Percentiles rank a stretch among this genome's conserved stretches.
These are phyloP conservation scores for Arvicanthis niloticus DNA, from an alignment of 2,113 vertebrate species.

Conservation along the genomic window DNA sequence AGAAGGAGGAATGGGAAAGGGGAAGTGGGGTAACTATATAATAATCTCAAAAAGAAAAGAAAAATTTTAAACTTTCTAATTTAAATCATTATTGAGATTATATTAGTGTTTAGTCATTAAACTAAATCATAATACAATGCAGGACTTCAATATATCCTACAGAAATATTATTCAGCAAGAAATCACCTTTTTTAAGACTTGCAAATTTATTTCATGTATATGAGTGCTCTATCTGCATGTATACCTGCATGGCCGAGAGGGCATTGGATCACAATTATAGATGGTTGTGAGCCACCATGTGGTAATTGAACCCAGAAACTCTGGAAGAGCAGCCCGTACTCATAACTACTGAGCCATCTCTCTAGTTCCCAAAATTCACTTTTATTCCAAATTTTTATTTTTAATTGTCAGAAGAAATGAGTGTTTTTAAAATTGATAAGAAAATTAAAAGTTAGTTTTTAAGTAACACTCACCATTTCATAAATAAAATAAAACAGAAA, in stretches of 20 bases:
- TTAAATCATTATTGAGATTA: slow-evolving; percentile 61
- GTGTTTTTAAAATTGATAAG: slow-evolving; percentile 33
- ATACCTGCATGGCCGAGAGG: too few species aligned
- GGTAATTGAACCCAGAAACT: too few species aligned
- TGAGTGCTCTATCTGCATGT: too few species aligned
- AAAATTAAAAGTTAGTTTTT: slow-evolving; percentile 66
- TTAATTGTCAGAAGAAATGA: slow-evolving; percentile 63
- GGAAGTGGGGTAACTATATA: background rate
- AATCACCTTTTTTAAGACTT: too few species aligned
- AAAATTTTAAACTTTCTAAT: background rate
- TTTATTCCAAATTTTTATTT: slow-evolving; percentile 58
- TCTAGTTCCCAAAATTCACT: background rate
- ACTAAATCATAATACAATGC: slow-evolving; percentile 53
- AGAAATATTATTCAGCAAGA: slow-evolving; percentile 44
- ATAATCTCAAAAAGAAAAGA: background rate
- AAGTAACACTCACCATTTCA: slow-evolving; percentile 37
- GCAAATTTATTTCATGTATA: too few species aligned
- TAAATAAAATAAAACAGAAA: slow-evolving; percentile 52
- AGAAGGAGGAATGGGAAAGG: background rate
- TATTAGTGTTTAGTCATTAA: slow-evolving; percentile 49
- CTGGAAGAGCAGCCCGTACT: too few species aligned
- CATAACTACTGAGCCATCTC: too few species aligned
- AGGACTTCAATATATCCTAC: background rate
- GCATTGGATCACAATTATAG: too few species aligned
- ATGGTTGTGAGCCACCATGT: too few species aligned